These are phyloP conservation scores for Dryoscopus gambensis DNA, from an alignment of 2,113 vertebrate genomes.

Conservation along the genomic window DNA sequence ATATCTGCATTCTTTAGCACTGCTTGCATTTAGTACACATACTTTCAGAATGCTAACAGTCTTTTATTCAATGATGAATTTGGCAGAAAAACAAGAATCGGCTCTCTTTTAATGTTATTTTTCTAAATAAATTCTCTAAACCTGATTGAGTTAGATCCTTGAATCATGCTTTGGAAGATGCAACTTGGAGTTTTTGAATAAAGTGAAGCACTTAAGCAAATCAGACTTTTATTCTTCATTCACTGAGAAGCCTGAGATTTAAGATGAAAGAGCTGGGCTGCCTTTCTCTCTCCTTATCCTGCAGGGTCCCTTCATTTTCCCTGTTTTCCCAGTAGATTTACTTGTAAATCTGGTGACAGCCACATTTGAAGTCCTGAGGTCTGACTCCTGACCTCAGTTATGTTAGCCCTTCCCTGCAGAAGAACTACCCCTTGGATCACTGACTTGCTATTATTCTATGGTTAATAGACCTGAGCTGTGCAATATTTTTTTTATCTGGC, in stretches of 20 bases:
- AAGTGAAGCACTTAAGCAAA: background rate
- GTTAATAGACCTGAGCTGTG: constrained; percentile 73
- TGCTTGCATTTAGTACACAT: background rate
- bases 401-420: constrained; percentile 54
- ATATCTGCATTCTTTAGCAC: background rate
- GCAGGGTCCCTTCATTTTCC: constrained; percentile 25
- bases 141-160: background rate
- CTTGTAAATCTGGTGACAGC: constrained; percentile 55
- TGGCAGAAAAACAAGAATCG: constrained; percentile 26
- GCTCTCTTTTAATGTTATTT: constrained; percentile 16
- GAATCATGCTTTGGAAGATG: constrained; percentile 2
- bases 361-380: constrained; percentile 41
- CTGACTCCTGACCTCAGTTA: constrained; percentile 63
- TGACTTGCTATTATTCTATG: constrained; percentile 69
- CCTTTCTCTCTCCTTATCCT: constrained; percentile 7
- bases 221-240: constrained; percentile 23
- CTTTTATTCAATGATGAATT: constrained; percentile 20
- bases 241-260: background rate
- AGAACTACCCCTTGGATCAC: constrained; percentile 63
- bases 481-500: constrained; percentile 72
- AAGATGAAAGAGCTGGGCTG: constrained; percentile 37
- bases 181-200: constrained; percentile 11
- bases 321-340: constrained; percentile 54
- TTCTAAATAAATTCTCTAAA: constrained; percentile 20
- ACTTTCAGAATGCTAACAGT: constrained; percentile 2